Evolutionary conservation across 1,140 invertebrate genomes (phyloP).

Genomic region (Lasaia peninsularis): DNA sequence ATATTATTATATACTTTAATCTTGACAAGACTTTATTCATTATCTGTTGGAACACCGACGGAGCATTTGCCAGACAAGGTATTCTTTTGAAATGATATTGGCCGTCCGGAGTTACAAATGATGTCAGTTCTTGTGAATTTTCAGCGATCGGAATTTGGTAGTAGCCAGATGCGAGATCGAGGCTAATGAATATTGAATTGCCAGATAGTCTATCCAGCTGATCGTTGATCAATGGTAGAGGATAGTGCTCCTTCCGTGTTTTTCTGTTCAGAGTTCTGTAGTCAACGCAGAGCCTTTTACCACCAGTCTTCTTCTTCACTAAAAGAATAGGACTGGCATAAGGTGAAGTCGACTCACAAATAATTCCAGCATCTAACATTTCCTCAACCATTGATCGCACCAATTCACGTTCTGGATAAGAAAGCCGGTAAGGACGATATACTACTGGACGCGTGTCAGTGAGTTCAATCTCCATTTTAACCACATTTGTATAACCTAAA

Average conservation of each 20-base stretch:
- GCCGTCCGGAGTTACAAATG: slow-evolving; percentile 14
- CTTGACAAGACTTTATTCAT: slow-evolving; percentile 4
- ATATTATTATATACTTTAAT: not conserved
- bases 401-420: not conserved
- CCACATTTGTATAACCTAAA: not conserved
- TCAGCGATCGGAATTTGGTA: slow-evolving; percentile 16
- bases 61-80: slow-evolving; percentile 14
- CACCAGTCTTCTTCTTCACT: not conserved
- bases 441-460: not conserved
- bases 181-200: slow-evolving; percentile 1
- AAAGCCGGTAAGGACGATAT: not conserved
- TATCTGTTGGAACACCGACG: slow-evolving; percentile 12
- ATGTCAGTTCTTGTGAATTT: slow-evolving; percentile 9
- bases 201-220: slow-evolving; percentile 11
- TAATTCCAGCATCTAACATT: slow-evolving; percentile 15
- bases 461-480: slow-evolving; percentile 4
- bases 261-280: not conserved
- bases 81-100: slow-evolving; percentile 10
- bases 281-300: not conserved
- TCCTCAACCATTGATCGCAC: slow-evolving; percentile 15
- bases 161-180: slow-evolving; percentile 17
- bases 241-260: not conserved
- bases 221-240: slow-evolving; percentile 16
- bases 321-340: not conserved
- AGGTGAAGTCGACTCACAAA: not conserved